Evolutionary conservation across 2,888 invertebrate species (phyloP), one percentile per base, ranked within the genome.

Genomic region (Incurvaria masculella): DNA sequence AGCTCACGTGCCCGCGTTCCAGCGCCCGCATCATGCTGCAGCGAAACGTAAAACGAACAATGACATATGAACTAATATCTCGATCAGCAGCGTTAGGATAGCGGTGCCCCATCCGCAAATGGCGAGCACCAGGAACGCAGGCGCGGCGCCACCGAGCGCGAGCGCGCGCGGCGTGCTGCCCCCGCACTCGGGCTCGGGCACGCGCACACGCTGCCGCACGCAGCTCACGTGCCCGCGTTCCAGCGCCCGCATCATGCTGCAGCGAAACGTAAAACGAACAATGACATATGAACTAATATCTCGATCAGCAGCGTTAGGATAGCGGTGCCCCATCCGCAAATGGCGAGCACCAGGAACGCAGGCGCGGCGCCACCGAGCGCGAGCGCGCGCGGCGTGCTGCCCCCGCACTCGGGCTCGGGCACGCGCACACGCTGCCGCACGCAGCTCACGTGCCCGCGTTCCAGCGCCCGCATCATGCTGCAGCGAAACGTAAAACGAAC

Each of bases 321-420:
- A 16, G 43, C 19, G 4, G 21, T 21, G 17, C 20, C 14, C 43
- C 43, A 43, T 4, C 43, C 43, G 21, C 21, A 20, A 4, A 57
- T 56, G 8, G 60, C 62, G 0, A 76, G 58, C 8, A 74, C 52
- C n/a, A 71, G 55, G 52, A 76, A 75, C 0, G 69, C 74, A 0
- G 75, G 76, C 0, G 74, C 71, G 0, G 76, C 75, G 2, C 74
- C 72, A 2, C 76, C 75, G 11, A 75, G 53, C 0, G 72, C 66
- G 19, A 75, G 56, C 0, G 75, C 69, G 16, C 72, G 53, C 0
- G 75, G 75, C 0, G 67, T 66, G 42, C 68, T 69, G 0, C 71
- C 72, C 14, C 61, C 65, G 23, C 74, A 73, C 3, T 56, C 51
- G 2, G 66, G 59, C 2, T 61, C 54, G 0, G 53, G 54, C 0